Evolutionary conservation across 2,888 invertebrate species (phyloP), one percentile per base, ranked within the genome.

Genomic region (Luperina testacea): DNA sequence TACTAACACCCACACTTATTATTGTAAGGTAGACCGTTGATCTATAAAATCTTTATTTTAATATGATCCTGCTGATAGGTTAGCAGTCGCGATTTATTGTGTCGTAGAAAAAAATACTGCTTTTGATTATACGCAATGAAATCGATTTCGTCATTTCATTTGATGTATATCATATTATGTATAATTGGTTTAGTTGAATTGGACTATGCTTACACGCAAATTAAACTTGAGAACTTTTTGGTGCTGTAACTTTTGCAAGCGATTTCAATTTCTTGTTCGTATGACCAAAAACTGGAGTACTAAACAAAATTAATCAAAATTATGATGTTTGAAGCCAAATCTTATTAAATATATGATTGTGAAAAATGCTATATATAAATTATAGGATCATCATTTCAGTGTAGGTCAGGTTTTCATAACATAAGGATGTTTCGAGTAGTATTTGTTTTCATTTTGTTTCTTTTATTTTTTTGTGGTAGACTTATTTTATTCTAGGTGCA

Each of bases 41-140:
- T 79, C 72, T 70, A 82, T 79, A 82, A 82, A 85, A 77, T 85
- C 32, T 68, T 82, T 85, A 85, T 85, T 82, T 82, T 79, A 85
- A 79, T 85, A 79, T 68, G 85, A 79, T 79, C 64, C 82, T 77
- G 53, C 75, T 59, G 77, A 82, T 82, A 71, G 42, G 27, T 61
- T 75, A 65, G 38, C 79, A 72, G 53, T 72, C 27, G 72, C 69
- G 53, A 79, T 85, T 85, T 77, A 81, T 84, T 9, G 42, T 63
- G 71, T 71, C 69, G 64, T 32, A 64, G 76, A 82, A 85, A 78
- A 79, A 81, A 72, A 8, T 9, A 64, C 27, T 69, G 42, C 27
- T 45, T 78, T 70, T 57, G 64, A 51, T 78, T 72, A 48, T 15
- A 32, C 8, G 17, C 42, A 65, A 69, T 69, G 38, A 32, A 74